These are phyloP conservation scores for Drosophila peninsularis DNA, from an alignment of 2,888 invertebrate species.

Conservation along the genomic window DNA sequence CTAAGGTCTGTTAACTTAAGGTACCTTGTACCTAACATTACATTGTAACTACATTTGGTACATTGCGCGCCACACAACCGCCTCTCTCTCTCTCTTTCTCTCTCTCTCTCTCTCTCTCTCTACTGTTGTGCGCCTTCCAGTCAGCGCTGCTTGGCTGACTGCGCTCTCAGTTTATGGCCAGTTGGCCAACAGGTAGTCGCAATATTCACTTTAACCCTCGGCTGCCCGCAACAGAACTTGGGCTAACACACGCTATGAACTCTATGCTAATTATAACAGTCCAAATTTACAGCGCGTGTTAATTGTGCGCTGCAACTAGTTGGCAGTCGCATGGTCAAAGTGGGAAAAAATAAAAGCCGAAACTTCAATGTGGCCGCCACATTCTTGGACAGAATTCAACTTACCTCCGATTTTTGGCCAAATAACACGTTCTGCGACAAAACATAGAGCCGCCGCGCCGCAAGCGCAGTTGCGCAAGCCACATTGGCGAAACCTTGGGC, in stretches of 20 bases:
- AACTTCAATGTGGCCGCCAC: slow-evolving; percentile 65
- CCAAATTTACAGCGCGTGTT: slow-evolving; percentile 21
- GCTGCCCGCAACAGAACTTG: slow-evolving; percentile 13
- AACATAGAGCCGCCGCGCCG: slow-evolving; percentile 20
- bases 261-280: slow-evolving; percentile 29
- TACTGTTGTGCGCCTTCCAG: slow-evolving; percentile 18
- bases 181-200: slow-evolving; percentile 58
- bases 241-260: slow-evolving; percentile 8
- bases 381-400: slow-evolving; percentile 67
- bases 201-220: slow-evolving; percentile 14
- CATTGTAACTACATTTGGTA: neutral
- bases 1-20: no score
- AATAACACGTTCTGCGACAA: slow-evolving; percentile 66
- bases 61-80: neutral
- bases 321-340: slow-evolving; percentile 15
- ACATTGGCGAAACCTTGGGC: slow-evolving; percentile 69
- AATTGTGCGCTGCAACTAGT: slow-evolving; percentile 11
- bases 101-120: no score
- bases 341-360: slow-evolving; percentile 7
- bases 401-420: slow-evolving; percentile 62
- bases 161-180: slow-evolving; percentile 1
- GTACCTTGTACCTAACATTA: no score
- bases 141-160: slow-evolving; percentile 16
- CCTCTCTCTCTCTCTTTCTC: slow-evolving; percentile 3
- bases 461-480: slow-evolving; percentile 68